Base-by-base conservation (phyloP, 2,888 invertebrate species). In the Habroteleia sp. region DNA sequence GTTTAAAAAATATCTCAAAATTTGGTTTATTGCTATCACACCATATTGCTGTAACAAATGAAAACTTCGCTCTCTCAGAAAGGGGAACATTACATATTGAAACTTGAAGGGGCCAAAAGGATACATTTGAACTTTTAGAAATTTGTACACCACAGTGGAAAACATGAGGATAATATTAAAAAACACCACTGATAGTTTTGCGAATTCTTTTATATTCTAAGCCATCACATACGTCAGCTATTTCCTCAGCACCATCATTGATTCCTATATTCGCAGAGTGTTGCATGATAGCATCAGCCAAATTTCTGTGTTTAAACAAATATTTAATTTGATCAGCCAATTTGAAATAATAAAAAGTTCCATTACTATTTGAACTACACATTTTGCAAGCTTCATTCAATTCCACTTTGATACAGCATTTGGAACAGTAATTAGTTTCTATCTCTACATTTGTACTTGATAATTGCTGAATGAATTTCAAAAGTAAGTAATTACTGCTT, bases 121-220 rank as follows among this genome's bases (percentile, higher is more conserved):
- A 1, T 13, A 46, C 7, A 6, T 5, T 2, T 20, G 44, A 60
- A 62, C 60, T 62, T 39, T 48, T 37, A 31, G 13, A 3, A n/a
- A 46, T 16, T 7, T 27, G 33, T 10, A 65, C 52, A 4, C 52
- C 52, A 44, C 65, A 0, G 37, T 44, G 2, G 65, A 31, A 33
- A 31, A 54, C 54, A 54, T 66, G 8, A 66, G 29, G 8, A 66
- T 35, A 14, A 65, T n/a, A 8, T 65, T 52, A n/a, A 35, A 52
- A 65, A n/a, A 25, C 1, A 3, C 8, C 14, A 35, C 42, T 44
- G 6, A 52, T 17, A 7, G 25, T 13, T 1, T 33, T 0, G 17
- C 10, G 23, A 11, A 65, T 42, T 25, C 27, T 42, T 35, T 27
- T 41, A 5, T 17, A 65, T 23, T 44, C 52, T 16, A 17, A 16